Evolutionary conservation across 1,140 invertebrate species (phyloP), one percentile per base, ranked within the genome.

Genomic region (Leptinotarsa texana): DNA sequence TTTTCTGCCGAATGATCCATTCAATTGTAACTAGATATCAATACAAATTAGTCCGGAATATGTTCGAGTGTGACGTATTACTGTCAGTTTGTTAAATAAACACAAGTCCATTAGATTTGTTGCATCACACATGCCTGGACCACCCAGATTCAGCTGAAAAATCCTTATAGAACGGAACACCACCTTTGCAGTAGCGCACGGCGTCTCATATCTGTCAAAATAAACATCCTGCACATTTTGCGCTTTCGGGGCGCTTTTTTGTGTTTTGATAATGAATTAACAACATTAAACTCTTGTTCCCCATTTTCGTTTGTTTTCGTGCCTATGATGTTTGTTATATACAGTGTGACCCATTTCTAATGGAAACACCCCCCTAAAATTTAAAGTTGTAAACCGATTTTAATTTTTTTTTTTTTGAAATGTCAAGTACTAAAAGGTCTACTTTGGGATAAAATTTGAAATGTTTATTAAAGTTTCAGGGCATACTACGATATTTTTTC

Each of bases 21-120:
- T 17, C 51, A 17, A 68, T 42, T 42, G 63, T 42, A 68, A 68
- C 47, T 70, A 70, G 27, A 69, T 69, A 15, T 33, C 72, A 24
- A 13, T 74, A 69, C 75, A 75, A 78, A 66, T 66, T 63, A 51
- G 76, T 72, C 67, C 70, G 49, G 48, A 57, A 57, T 70, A 48
- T 61, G 17, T 11, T 18, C 69, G 75, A 80, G 77, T 80, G 81
- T 79, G 77, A 79, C 79, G 79, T 83, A 81, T 83, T 81, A 79
- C 81, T 83, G 80, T 83, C 83, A 83, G 80, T 80, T 82, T 78
- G 80, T 83, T 82, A 84, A 83, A 83, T 80, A 84, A 84, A 84
- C 82, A 84, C 42, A 66, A 82, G 77, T 84, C 83, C 83, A 84
- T 84, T 84, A 84, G 80, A 82, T 82, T 73, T 84, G 82, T 82